A percentile compares a stretch with the other conserved stretches of the same genome.
These are phyloP conservation scores for Pseudeuparius sepicola DNA, from an alignment of 2,888 invertebrate genomes.

Conservation along the genomic window DNA sequence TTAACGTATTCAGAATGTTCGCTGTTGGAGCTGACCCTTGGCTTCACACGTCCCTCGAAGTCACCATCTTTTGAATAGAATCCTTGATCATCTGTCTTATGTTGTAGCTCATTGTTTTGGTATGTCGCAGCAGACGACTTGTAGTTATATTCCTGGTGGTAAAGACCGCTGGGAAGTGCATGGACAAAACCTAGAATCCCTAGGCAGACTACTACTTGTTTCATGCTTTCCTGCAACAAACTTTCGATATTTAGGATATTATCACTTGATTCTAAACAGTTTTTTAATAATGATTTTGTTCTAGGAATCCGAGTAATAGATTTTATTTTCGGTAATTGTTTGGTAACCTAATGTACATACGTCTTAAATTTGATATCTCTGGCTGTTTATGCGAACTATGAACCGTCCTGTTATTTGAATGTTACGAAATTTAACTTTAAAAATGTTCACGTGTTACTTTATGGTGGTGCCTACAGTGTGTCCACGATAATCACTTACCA, in stretches of 20 bases:
- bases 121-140: conserved; percentile 34
- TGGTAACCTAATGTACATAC: too few species aligned
- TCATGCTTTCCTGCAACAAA: conserved; percentile 22
- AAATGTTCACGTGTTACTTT: too few species aligned
- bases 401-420: too few species aligned
- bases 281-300: too few species aligned
- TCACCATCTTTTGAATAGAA: conserved; percentile 37
- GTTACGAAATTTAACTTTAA: too few species aligned
- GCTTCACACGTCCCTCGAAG: conserved; percentile 31
- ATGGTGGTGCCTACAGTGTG: too few species aligned
- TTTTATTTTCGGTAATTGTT: too few species aligned
- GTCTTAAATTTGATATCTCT: too few species aligned
- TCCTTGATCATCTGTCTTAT: conserved; percentile 36
- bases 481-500: too few species aligned
- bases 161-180: conserved; percentile 33
- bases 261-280: conserved; percentile 15
- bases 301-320: too few species aligned
- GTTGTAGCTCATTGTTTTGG: conserved; percentile 37
- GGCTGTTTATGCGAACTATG: too few species aligned
- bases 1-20: conserved; percentile 37
- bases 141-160: conserved; percentile 37
- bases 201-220: conserved; percentile 22
- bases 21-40: conserved; percentile 34
- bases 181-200: conserved; percentile 22
- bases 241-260: conserved; percentile 12